These are phyloP conservation scores for Ciconia stormi DNA, from an alignment of 2,113 vertebrate species.

Conservation along the genomic window DNA sequence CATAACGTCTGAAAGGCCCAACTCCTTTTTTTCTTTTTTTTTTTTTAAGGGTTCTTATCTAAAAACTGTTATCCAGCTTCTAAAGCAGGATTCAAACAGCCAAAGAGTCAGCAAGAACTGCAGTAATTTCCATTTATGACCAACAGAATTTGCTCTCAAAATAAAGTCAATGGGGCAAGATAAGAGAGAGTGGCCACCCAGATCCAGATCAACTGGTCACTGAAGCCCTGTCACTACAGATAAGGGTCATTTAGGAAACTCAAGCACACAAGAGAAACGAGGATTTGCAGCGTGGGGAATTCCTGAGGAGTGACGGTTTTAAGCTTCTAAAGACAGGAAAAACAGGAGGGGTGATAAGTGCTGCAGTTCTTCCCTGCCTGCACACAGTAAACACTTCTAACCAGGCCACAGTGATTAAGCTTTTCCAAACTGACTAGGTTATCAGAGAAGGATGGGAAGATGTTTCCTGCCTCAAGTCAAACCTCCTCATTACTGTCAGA, in stretches of 20 bases:
- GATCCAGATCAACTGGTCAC: background rate
- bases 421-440: background rate
- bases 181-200: constrained; percentile 17
- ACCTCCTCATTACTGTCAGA: background rate
- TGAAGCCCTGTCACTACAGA: background rate
- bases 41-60: background rate
- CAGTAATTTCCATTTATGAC: constrained; percentile 21
- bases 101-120: background rate
- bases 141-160: constrained; percentile 16
- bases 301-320: constrained; percentile 11
- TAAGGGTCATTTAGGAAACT: background rate
- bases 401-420: background rate
- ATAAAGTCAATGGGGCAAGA: constrained; percentile 5
- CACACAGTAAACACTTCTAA: background rate
- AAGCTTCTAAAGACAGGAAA: constrained; percentile 16
- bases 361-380: background rate
- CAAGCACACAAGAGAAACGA: background rate
- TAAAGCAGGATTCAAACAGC: background rate
- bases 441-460: constrained; percentile 24
- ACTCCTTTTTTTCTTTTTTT: background rate
- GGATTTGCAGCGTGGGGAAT: background rate
- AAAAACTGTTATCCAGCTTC: background rate
- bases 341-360: constrained; percentile 4
- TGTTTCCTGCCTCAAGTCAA: background rate
- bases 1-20: background rate